Conservation (phyloP, 2,113 vertebrate species). For the Pedetes capensis region DNA sequence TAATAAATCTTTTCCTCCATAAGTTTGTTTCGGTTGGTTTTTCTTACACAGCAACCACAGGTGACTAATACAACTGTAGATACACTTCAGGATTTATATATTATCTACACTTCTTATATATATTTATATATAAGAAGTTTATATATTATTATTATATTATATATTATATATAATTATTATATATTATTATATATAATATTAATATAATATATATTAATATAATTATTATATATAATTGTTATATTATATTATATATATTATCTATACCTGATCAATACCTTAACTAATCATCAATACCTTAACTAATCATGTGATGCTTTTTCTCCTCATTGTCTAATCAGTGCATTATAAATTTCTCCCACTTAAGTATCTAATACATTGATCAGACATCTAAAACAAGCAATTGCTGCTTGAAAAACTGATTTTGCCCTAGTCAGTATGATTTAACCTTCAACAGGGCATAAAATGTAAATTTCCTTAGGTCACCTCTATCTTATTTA, state of each 20-base stretch:
- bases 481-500: neutral
- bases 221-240: too few relatives aligned
- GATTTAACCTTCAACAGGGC: neutral
- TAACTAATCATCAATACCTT: neutral
- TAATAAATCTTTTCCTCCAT: too few relatives aligned
- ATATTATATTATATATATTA: too few relatives aligned
- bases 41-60: too few relatives aligned
- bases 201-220: too few relatives aligned
- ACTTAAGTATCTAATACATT: neutral
- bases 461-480: neutral
- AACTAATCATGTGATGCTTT: neutral
- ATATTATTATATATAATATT: too few relatives aligned
- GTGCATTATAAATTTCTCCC: neutral
- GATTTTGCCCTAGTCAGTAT: neutral
- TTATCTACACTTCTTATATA: neutral
- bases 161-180: too few relatives aligned
- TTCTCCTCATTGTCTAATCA: neutral
- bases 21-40: too few relatives aligned
- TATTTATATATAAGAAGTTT: too few relatives aligned
- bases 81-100: neutral
- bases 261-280: neutral
- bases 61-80: too few relatives aligned
- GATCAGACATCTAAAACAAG: neutral
- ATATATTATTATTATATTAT: too few relatives aligned
- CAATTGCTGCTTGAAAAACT: neutral